These are phyloP conservation scores for Frankliniella fusca DNA, from an alignment of 2,888 invertebrate species.

Conservation along the genomic window DNA sequence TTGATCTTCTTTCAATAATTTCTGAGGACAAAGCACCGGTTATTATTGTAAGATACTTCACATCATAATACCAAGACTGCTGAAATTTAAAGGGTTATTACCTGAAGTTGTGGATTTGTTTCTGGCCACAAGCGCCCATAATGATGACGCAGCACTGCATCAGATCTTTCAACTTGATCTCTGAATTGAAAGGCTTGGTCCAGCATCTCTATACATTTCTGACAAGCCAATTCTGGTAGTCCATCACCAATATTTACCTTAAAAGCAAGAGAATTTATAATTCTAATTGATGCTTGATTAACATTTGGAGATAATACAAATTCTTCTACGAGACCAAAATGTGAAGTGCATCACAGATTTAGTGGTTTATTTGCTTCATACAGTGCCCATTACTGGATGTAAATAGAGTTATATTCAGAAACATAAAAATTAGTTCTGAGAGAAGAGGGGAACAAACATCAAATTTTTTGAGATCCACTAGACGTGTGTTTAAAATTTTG, in stretches of 20 bases:
- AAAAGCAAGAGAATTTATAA: not conserved
- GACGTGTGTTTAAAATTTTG: too few relatives aligned
- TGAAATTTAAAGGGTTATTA: not conserved
- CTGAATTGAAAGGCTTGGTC: not conserved
- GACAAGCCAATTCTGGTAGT: not conserved
- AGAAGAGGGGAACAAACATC: not conserved
- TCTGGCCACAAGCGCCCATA: conserved; percentile 1
- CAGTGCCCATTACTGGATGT: too few relatives aligned
- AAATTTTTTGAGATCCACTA: too few relatives aligned
- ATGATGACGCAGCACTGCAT: not conserved
- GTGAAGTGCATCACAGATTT: too few relatives aligned
- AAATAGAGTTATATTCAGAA: too few relatives aligned
- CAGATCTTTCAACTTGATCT: conserved; percentile 4
- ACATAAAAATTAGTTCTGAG: not conserved
- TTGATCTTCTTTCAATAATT: conserved; percentile 21
- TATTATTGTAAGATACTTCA: not conserved
- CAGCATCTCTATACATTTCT: not conserved
- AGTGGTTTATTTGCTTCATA: too few relatives aligned
- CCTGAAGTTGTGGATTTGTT: conserved; percentile 1
- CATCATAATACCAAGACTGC: too few relatives aligned
- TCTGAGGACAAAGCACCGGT: not conserved
- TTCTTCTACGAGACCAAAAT: too few relatives aligned
- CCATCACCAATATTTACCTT: conserved; percentile 2
- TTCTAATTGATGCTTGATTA: too few relatives aligned
- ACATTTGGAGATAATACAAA: too few relatives aligned